A percentile compares a stretch with the other conserved stretches of the same genome.
Evolutionary conservation across 92 coral and sea anemone species (phyloP).

Genomic region (Epizoanthus fatuus): DNA sequence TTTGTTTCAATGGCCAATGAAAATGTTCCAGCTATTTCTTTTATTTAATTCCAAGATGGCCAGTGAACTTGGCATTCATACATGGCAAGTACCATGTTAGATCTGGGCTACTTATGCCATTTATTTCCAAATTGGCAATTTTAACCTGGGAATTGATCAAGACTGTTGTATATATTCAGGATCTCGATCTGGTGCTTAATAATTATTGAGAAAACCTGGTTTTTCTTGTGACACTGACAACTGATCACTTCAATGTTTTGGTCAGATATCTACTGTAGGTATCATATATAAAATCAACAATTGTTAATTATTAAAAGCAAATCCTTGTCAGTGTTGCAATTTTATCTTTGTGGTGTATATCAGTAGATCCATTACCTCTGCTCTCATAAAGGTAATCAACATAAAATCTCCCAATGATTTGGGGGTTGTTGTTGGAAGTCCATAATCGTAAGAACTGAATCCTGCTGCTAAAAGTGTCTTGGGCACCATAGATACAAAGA

Average conservation of each 20-base stretch:
- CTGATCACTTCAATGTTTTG: too few relatives aligned
- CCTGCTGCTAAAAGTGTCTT: slow-evolving; percentile 68
- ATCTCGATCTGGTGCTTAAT: too few relatives aligned
- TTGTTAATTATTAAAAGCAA: too few relatives aligned
- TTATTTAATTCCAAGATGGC: slow-evolving; percentile 5
- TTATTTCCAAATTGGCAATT: too few relatives aligned
- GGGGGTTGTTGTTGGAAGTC: slow-evolving; percentile 75
- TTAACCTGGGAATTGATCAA: too few relatives aligned
- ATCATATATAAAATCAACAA: too few relatives aligned
- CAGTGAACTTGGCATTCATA: slow-evolving; percentile 9
- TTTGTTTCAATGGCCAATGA: slow-evolving; percentile 6
- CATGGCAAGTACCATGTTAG: slow-evolving; percentile 7
- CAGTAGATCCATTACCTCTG: slow-evolving; percentile 50
- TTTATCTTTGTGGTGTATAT: too few relatives aligned
- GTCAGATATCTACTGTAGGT: too few relatives aligned
- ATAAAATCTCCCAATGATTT: slow-evolving; percentile 75
- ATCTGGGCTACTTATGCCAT: slow-evolving; percentile 5
- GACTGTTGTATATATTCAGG: too few relatives aligned
- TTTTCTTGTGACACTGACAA: too few relatives aligned
- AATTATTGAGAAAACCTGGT: too few relatives aligned
- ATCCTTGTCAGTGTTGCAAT: too few relatives aligned
- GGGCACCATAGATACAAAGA: slow-evolving; percentile 74
- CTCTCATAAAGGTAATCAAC: slow-evolving; percentile 74
- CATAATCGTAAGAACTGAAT: slow-evolving; percentile 72
- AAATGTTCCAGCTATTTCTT: background rate